Conservation (phyloP, 1,140 invertebrate genomes). For the Drosophila aff. region DNA sequence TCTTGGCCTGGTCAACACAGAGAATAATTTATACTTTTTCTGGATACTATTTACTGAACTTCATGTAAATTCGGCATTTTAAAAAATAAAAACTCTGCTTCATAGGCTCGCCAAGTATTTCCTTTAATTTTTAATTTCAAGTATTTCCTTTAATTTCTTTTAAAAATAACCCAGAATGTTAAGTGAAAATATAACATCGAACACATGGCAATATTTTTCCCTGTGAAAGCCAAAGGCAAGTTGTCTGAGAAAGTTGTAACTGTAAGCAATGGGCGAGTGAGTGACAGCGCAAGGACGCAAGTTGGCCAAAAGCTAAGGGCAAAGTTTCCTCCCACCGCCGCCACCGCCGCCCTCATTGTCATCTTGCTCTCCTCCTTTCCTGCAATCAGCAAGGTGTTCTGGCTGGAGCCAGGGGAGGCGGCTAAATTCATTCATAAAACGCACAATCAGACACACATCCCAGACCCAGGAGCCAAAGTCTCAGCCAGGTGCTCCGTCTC, state of each 20-base stretch:
- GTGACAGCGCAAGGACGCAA: slow-evolving; percentile 37
- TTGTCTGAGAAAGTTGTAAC: slow-evolving; percentile 66
- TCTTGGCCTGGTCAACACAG: slow-evolving; percentile 13
- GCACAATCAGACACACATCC: slow-evolving; percentile 53
- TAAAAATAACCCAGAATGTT: background rate
- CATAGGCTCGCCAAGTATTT: no score
- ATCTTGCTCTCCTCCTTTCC: slow-evolving; percentile 41
- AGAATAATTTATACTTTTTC: background rate
- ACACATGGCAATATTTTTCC: background rate
- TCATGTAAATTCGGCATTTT: no score
- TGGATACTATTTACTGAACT: background rate
- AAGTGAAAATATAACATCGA: background rate
- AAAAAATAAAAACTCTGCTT: no score
- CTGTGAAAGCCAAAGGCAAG: slow-evolving; percentile 10
- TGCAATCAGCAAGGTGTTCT: slow-evolving; percentile 33
- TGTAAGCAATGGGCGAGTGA: slow-evolving; percentile 58
- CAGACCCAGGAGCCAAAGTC: slow-evolving; percentile 1
- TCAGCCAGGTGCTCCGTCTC: slow-evolving; percentile 29
- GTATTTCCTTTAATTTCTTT: background rate
- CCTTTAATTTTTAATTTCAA: background rate
- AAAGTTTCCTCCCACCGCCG: slow-evolving; percentile 55
- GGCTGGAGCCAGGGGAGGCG: slow-evolving; percentile 31
- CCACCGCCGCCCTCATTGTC: slow-evolving; percentile 53
- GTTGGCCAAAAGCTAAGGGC: slow-evolving; percentile 50
- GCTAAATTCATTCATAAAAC: slow-evolving; percentile 77